Base-by-base conservation (phyloP, 2,888 invertebrate species). In the Caenorhabditis sp. region DNA sequence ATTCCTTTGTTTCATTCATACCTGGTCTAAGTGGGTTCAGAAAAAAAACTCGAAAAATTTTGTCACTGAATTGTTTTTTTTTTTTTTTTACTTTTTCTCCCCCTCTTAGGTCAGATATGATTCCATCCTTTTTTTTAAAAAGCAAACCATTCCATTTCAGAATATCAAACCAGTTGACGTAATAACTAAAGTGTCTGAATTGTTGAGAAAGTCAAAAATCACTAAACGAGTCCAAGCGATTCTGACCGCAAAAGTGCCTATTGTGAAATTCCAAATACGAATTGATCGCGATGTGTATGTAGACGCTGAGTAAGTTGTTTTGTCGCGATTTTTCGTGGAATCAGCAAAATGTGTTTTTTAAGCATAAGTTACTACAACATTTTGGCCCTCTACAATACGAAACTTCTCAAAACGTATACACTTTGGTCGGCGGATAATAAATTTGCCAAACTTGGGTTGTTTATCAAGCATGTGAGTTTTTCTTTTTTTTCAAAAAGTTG, bases 351-450 rank as follows among this genome's bases (percentile, higher is more conserved):
- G 4, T 36, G 26, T 57, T 54, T 23, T 74, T 81, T 51, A 73
- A 83, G 83, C 83, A 90, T 91, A 62, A 91, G 91, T 78, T 87
- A 91, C 58, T 91, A 91, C 83, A 92, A 92, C 83, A 89, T 88
- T 19, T 87, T 92, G 79, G 91, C 91, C 1, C 88, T 90, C 74
- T 88, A 89, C 76, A 91, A 92, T 83, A 91, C 91, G 0, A 79
- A 87, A 66, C 87, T 92, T 81, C 86, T 92, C 58, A 77, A 85
- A 36, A 82, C 88, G 5, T 92, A 92, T 81, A 86, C 90, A 10
- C 78, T 87, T 50, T 89, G 91, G 77, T 74, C 75, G 0, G 67
- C 65, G 62, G 91, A 91, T 84, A 67, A 81, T 4, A 83, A 91
- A 63, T 91, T 91, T 0, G 70, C 81, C 6, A 82, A 85, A 17